Conservation (phyloP, 2,797 vertebrate genomes). For the Acrossocheilus fasciatus region DNA sequence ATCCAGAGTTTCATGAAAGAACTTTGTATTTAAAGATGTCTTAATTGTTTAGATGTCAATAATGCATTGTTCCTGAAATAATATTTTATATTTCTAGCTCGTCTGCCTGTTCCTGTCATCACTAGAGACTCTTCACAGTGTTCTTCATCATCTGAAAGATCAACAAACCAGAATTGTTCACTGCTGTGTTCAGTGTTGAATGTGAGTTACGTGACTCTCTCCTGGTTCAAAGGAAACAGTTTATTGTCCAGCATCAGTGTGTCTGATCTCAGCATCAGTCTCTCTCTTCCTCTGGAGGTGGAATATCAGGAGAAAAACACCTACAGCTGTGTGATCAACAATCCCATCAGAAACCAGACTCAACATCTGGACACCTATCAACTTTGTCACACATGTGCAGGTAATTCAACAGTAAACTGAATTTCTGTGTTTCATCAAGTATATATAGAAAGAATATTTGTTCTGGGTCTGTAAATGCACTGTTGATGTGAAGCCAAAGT, state of each 20-base stretch:
- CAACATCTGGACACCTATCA: not conserved
- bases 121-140: not conserved
- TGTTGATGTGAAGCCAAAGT: not conserved
- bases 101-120: not conserved
- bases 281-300: not conserved
- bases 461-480: not conserved
- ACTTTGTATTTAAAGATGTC: not conserved
- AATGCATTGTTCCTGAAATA: not conserved
- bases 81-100: not conserved
- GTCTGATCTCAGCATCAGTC: not conserved
- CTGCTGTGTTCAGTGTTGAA: not conserved
- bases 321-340: not conserved
- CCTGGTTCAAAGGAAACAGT: constrained; percentile 3
- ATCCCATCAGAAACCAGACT: not conserved
- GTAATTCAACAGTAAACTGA: not conserved
- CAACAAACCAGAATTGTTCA: not conserved
- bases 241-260: constrained; percentile 1
- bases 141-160: not conserved
- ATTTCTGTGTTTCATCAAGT: not conserved
- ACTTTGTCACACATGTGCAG: not conserved
- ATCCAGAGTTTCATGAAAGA: not conserved
- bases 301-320: not conserved
- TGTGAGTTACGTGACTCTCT: not conserved
- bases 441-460: not conserved
- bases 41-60: not conserved